Percentiles rank a stretch among this genome's conserved stretches.
Conservation (phyloP, 1,140 invertebrate species). For the Sitobion miscanthi region DNA sequence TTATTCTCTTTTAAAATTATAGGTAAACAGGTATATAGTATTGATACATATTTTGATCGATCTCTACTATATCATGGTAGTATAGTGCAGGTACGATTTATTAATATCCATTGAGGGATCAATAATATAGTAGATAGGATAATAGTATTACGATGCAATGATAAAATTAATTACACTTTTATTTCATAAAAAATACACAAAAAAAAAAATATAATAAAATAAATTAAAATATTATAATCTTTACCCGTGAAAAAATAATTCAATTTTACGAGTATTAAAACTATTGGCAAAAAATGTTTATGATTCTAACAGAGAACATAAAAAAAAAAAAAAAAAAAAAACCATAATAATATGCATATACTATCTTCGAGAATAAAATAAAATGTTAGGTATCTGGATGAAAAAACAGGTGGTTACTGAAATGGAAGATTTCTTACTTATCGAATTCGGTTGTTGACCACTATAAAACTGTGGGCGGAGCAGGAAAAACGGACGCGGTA, state of each 20-base stretch:
- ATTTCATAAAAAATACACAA: conserved; percentile 33
- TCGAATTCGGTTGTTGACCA: background rate
- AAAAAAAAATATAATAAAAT: background rate
- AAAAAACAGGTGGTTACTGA: background rate
- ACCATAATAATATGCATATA: background rate
- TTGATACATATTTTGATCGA: conserved; percentile 1
- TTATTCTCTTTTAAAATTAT: conserved; percentile 17
- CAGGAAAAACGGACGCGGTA: background rate
- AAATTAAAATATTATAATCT: background rate
- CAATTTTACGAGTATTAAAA: background rate
- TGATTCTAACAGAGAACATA: background rate
- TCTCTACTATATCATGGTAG: background rate
- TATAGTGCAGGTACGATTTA: background rate
- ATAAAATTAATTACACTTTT: background rate
- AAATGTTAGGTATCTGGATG: background rate
- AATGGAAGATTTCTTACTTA: background rate
- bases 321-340: background rate
- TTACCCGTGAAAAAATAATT: background rate
- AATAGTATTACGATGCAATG: background rate
- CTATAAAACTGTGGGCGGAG: background rate
- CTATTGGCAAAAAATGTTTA: background rate
- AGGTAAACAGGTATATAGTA: background rate
- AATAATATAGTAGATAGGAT: background rate
- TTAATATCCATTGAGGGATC: background rate
- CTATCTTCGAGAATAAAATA: background rate